A percentile compares a stretch with the other conserved stretches of the same genome.
phyloP scores from a whole-genome alignment of 2,797 vertebrate species.

The Ambastaia sidthimunki region DNA sequence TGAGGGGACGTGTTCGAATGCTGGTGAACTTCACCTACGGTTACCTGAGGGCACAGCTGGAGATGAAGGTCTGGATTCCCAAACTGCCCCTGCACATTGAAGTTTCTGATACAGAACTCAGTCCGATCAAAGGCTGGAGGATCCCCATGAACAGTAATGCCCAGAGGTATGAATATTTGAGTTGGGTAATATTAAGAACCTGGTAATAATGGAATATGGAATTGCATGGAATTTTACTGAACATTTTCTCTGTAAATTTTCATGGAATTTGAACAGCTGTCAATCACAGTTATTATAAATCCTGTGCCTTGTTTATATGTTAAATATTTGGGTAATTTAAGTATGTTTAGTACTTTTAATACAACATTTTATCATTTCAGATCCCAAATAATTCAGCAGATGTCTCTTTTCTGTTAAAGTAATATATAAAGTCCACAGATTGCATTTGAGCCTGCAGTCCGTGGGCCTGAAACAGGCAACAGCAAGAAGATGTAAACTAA shows the following conservation, averaged over 20 bases:
- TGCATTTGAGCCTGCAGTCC: too few relatives aligned
- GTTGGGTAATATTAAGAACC: too few relatives aligned
- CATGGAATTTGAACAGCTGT: too few relatives aligned
- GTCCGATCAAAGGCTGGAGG: slow-evolving; percentile 87
- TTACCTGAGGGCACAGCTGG: slow-evolving; percentile 80
- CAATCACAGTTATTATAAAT: too few relatives aligned
- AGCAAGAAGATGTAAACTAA: neutral
- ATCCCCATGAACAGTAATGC: slow-evolving; percentile 77
- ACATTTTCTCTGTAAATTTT: too few relatives aligned
- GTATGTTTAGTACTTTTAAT: too few relatives aligned
- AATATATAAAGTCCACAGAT: neutral
- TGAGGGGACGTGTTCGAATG: slow-evolving; percentile 79
- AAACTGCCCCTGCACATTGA: slow-evolving; percentile 85
- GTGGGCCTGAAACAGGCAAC: neutral
- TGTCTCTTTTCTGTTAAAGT: neutral
- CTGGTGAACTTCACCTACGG: slow-evolving; percentile 84
- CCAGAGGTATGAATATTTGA: slow-evolving; percentile 81
- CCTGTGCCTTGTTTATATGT: too few relatives aligned
- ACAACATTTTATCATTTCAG: too few relatives aligned
- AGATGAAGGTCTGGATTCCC: slow-evolving; percentile 83
- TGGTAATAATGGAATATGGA: too few relatives aligned
- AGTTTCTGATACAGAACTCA: slow-evolving; percentile 86
- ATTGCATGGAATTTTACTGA: too few relatives aligned
- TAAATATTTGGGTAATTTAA: too few relatives aligned
- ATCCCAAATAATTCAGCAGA: neutral